Evolutionary conservation across 2,888 invertebrate species (phyloP).

Genomic region (Brachynemurus nebulosus): DNA sequence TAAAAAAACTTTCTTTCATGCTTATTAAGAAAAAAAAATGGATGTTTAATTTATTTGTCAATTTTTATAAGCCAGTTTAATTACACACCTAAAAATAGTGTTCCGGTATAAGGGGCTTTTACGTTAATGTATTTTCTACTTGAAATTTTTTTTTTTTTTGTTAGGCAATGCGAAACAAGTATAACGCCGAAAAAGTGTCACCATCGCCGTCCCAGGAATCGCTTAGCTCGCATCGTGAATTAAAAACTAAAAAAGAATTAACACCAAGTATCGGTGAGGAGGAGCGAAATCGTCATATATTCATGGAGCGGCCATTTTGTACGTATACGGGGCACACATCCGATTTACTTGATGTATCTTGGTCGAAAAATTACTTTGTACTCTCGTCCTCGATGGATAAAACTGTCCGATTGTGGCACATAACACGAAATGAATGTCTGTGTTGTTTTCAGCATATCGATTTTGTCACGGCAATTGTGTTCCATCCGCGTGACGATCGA

Average conservation of each 20-base stretch:
- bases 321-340: constrained; percentile 91
- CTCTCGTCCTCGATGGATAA: constrained; percentile 98
- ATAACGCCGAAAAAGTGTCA: constrained; percentile 80
- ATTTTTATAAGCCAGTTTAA: too few species aligned
- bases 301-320: constrained; percentile 84
- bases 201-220: constrained; percentile 91
- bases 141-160: too few species aligned
- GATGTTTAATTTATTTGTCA: too few species aligned
- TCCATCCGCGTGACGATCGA: constrained; percentile 84
- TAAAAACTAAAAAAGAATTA: constrained; percentile 40
- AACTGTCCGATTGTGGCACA: constrained; percentile 95
- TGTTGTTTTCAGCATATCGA: constrained; percentile 99
- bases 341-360: constrained; percentile 90
- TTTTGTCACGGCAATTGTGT: constrained; percentile 97
- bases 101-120: too few species aligned
- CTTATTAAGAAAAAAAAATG: too few species aligned
- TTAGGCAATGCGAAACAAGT: constrained; percentile 90
- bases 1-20: too few species aligned
- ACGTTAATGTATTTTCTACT: too few species aligned
- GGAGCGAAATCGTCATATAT: constrained; percentile 47
- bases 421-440: constrained; percentile 90
- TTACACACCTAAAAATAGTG: too few species aligned
- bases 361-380: constrained; percentile 98
- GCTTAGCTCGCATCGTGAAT: constrained; percentile 62
- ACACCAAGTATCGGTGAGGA: constrained; percentile 46